Base-by-base conservation (phyloP, 1,140 invertebrate species). In the Babylonia areolata region DNA sequence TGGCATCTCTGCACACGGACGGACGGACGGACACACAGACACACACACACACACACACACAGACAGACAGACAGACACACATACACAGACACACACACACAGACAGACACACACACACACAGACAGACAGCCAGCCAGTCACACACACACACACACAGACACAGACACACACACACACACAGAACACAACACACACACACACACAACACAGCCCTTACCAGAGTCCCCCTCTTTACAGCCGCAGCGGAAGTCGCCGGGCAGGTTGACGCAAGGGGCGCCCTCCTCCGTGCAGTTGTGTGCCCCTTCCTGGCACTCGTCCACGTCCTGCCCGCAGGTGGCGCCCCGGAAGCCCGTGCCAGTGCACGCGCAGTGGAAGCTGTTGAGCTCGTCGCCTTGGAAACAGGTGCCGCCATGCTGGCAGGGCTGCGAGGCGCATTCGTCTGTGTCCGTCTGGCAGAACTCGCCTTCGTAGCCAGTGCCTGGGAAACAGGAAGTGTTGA, bases 361-460 rank as follows among this genome's bases (percentile, higher is more conserved):
- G 91, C 98, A 98, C 0, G 95, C 93, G 94, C 97, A 99, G 51
- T 95, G 94, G 94, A 86, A 91, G 3, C 82, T 40, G 78, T 31
- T 31, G 78, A 96, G 95, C 92, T 98, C 97, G 77, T 20, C 12
- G 78, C 96, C 95, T 92, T 98, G 97, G 35, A 97, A 95, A 95
- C 98, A 99, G 64, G 96, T 97, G 37, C 96, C 98, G 20, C 87
- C 88, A 94, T 90, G 86, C 71, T 64, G 84, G 78, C 93, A 94
- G 31, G 92, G 91, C 37, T 86, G 86, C 79, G 89, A 88, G 15
- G 87, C 95, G 93, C 98, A 98, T 91, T 99, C 98, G 94, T 99
- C 96, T 87, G 98, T 97, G 54, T 78, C 23, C 3, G 84, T 89
- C 9, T 90, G 54, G 85, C 91, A 91, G 40, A 88, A 87, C 6